Conservation (phyloP, 2,888 invertebrate species). For the Synanthedon myopaeformis region DNA sequence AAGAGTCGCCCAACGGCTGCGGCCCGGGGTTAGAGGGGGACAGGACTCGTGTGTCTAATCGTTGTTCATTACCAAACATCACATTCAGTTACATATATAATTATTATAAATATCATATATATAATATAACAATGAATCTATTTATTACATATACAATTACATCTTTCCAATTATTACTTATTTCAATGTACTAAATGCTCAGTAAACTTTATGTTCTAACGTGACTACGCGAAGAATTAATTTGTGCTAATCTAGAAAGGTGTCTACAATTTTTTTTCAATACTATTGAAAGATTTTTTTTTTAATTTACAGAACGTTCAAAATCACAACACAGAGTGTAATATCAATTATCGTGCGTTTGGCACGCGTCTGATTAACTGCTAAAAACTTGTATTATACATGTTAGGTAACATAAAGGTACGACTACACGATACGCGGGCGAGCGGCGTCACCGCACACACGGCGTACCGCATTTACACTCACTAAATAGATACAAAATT, state of each 20-base stretch:
- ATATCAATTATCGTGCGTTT: slow-evolving; percentile 63
- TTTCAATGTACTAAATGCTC: slow-evolving; percentile 59
- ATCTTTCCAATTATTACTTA: slow-evolving; percentile 49
- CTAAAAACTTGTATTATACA: slow-evolving; percentile 45
- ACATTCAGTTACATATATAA: slow-evolving; percentile 39
- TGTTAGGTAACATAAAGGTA: slow-evolving; percentile 23
- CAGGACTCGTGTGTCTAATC: slow-evolving; percentile 52
- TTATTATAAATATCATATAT: slow-evolving; percentile 49
- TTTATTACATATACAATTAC: slow-evolving; percentile 54
- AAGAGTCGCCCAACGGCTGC: slow-evolving; percentile 42
- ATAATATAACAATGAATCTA: slow-evolving; percentile 62
- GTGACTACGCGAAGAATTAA: slow-evolving; percentile 65
- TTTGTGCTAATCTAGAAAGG: slow-evolving; percentile 66
- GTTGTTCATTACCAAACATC: slow-evolving; percentile 64
- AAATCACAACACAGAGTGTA: slow-evolving; percentile 73
- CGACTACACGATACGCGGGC: background rate
- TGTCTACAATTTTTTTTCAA: slow-evolving; percentile 54
- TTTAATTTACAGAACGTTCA: slow-evolving; percentile 69
- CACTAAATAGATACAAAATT: slow-evolving; percentile 57
- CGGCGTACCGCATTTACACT: background rate
- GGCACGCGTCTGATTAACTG: slow-evolving; percentile 46
- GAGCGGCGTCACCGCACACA: background rate
- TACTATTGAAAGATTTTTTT: slow-evolving; percentile 51
- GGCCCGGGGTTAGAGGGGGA: slow-evolving; percentile 15
- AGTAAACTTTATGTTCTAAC: slow-evolving; percentile 53